Evolutionary conservation across 2,113 vertebrate species (phyloP), one percentile per base, ranked within the genome.

Genomic region (Lagopus leucura): DNA sequence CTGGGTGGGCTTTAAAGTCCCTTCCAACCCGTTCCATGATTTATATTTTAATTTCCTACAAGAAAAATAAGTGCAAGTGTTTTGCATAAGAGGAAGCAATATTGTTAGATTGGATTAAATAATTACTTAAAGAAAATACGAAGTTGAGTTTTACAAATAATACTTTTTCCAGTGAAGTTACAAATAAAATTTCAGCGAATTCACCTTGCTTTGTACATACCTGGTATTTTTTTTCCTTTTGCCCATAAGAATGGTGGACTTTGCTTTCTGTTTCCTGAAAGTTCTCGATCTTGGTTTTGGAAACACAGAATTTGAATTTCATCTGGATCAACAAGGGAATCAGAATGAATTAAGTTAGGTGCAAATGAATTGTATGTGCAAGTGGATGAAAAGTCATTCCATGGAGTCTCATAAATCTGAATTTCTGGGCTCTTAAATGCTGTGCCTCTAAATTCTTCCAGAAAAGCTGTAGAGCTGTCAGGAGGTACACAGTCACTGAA

Each of bases 171-270:
- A 72, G 17, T 38, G 22, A 11, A 76, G 22, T 63, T 83, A 66
- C 27, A 60, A 73, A 89, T 30, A 87, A 13, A 74, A 52, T 90
- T 88, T 74, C 74, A 87, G 34, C 28, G 73, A 74, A 76, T 42
- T 89, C 34, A 92, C 28, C 36, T 64, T 75, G 34, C 13, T 80
- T 75, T 96, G 90, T 94, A 79, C 86, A 17, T 95, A 97, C 98
- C 97, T 97, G 91, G 54, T 97, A 70, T 58, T 48, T 66, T 60
- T 57, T 89, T 85, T 55, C 80, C 54, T 91, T 71, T 85, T 77
- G 38, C 28, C 48, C 75, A 12, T 60, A 88, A 79, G 85, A 93
- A 87, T 21, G 81, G 75, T 24, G 64, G 45, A 75, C 10, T 65
- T 40, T 63, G 64, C 47, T 86, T 96, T 87, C 92, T 97, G 61